Conservation (phyloP, 2,888 invertebrate genomes). For the Eledone cirrhosa region DNA sequence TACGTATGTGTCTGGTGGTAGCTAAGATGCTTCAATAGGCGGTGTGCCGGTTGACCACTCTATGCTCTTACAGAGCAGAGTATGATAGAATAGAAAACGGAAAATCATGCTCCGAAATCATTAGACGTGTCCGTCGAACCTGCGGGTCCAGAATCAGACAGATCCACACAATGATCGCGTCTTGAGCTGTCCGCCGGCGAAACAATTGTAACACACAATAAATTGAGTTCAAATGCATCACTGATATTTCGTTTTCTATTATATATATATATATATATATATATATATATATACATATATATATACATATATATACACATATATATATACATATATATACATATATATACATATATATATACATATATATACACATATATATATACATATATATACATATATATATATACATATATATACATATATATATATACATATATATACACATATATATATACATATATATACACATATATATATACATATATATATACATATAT, state of each 20-base stretch:
- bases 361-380: not conserved
- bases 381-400: not conserved
- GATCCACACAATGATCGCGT: too few relatives aligned
- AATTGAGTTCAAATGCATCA: too few relatives aligned
- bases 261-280: not conserved
- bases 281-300: conserved; percentile 1
- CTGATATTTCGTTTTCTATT: not conserved
- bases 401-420: not conserved
- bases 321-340: not conserved
- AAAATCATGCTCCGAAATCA: too few relatives aligned
- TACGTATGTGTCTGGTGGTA: not conserved
- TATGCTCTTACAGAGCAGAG: too few relatives aligned
- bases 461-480: not conserved
- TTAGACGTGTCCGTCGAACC: too few relatives aligned
- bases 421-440: not conserved
- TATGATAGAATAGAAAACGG: too few relatives aligned
- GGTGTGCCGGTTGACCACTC: too few relatives aligned
- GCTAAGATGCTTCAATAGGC: too few relatives aligned
- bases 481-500: not conserved
- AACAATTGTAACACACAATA: too few relatives aligned
- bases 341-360: not conserved
- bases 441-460: not conserved
- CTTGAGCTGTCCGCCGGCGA: too few relatives aligned
- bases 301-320: not conserved
- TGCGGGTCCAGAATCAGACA: too few relatives aligned